Evolutionary conservation across 2,888 invertebrate genomes (phyloP).

Genomic region (Coenonympha arcania): DNA sequence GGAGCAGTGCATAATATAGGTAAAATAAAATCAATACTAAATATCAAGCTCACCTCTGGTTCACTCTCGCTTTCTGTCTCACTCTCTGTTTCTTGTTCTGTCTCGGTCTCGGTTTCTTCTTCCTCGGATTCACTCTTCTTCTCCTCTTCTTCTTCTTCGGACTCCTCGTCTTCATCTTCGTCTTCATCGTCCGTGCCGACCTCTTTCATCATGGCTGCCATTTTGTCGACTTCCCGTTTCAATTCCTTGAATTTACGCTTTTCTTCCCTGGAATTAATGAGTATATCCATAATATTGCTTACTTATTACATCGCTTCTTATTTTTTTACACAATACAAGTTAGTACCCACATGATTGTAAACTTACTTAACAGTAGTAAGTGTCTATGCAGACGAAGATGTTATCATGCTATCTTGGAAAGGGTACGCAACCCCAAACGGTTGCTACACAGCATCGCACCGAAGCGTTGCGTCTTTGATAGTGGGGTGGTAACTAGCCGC

Average conservation of each 20-base stretch:
- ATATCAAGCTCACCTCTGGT: slow-evolving; percentile 68
- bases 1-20: too few relatives aligned
- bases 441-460: too few relatives aligned
- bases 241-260: slow-evolving; percentile 86
- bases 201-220: slow-evolving; percentile 90
- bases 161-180: slow-evolving; percentile 76
- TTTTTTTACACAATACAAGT: too few relatives aligned
- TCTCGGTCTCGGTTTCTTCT: slow-evolving; percentile 77
- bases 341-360: too few relatives aligned
- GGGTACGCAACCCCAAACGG: too few relatives aligned
- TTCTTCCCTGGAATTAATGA: slow-evolving; percentile 75
- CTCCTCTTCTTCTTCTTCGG: slow-evolving; percentile 72
- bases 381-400: too few relatives aligned
- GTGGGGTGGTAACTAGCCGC: too few relatives aligned
- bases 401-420: too few relatives aligned
- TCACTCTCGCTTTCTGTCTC: slow-evolving; percentile 79
- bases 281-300: not conserved
- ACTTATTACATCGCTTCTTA: too few relatives aligned
- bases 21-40: too few relatives aligned
- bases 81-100: slow-evolving; percentile 79
- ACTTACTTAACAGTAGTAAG: too few relatives aligned
- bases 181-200: slow-evolving; percentile 81
- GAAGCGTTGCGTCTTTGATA: too few relatives aligned
- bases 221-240: slow-evolving; percentile 91
- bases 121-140: slow-evolving; percentile 71